phyloP scores from a whole-genome alignment of 2,888 invertebrate species.

The Catocala fraxini region DNA sequence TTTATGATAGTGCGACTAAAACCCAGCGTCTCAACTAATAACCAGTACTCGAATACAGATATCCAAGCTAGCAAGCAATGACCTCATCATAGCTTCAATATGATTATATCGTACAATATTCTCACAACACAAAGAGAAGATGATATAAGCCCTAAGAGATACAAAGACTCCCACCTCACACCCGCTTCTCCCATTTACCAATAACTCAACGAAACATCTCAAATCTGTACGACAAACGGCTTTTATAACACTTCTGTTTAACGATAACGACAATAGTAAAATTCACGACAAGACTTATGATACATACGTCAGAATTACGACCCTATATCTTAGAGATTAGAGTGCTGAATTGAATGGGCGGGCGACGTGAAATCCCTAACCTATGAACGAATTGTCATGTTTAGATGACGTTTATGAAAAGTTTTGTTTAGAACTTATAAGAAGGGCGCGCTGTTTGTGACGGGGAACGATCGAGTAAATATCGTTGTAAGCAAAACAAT shows the following conservation, averaged over 20 bases:
- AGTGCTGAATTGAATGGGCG: slow-evolving; percentile 29
- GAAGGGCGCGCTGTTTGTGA: slow-evolving; percentile 12
- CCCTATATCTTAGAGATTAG: slow-evolving; percentile 32
- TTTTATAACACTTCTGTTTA: slow-evolving; percentile 59
- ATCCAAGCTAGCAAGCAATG: background rate
- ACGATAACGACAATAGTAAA: slow-evolving; percentile 56
- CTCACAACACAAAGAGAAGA: slow-evolving; percentile 3
- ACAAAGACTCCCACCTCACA: slow-evolving; percentile 9
- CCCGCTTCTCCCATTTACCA: background rate
- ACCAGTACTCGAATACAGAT: background rate
- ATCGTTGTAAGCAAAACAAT: too few relatives aligned
- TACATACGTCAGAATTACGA: slow-evolving; percentile 34
- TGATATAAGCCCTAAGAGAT: slow-evolving; percentile 18
- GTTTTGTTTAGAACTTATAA: slow-evolving; percentile 1
- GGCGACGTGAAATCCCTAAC: slow-evolving; percentile 8
- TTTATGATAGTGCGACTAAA: background rate
- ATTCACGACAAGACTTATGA: slow-evolving; percentile 48
- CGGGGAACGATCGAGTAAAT: too few relatives aligned
- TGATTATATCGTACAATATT: slow-evolving; percentile 13
- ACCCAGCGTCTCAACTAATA: background rate
- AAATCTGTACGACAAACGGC: slow-evolving; percentile 52
- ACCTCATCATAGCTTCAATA: slow-evolving; percentile 11
- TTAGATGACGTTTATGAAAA: slow-evolving; percentile 15
- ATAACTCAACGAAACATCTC: slow-evolving; percentile 32
- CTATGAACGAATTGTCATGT: slow-evolving; percentile 20